These are phyloP conservation scores for Crambe crambe DNA, from an alignment of 37 sponge, comb jelly and placozoan species.

Conservation along the genomic window DNA sequence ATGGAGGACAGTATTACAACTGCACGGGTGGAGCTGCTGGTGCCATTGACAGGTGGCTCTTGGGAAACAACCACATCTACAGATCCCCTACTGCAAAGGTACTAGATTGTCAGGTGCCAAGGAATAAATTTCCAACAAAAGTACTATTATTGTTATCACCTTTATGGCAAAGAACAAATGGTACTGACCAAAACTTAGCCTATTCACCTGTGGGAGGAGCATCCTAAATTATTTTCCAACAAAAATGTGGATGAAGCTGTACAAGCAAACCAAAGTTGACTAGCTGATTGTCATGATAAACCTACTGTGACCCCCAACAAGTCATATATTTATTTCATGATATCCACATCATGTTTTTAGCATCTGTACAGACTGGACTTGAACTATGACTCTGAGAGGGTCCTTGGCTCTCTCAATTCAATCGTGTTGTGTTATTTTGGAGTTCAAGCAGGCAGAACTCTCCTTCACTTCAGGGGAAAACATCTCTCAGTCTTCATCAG, in stretches of 20 bases:
- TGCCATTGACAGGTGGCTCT: slow-evolving; percentile 75
- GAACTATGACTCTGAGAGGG: slow-evolving; percentile 90
- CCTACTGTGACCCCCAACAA: too few species aligned
- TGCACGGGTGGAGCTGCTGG: slow-evolving; percentile 98
- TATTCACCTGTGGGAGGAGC: too few species aligned
- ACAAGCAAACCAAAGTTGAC: too few species aligned
- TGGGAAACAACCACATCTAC: slow-evolving; percentile 75
- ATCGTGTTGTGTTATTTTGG: slow-evolving; percentile 89
- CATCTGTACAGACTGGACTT: slow-evolving; percentile 60
- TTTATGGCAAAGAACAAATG: neutral
- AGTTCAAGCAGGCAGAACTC: slow-evolving; percentile 64
- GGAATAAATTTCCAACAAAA: neutral
- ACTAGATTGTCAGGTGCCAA: neutral
- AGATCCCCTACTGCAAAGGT: slow-evolving; percentile 71
- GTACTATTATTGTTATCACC: neutral
- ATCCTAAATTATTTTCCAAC: too few species aligned
- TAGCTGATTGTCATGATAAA: too few species aligned
- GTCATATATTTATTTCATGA: too few species aligned
- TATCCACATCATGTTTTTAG: too few species aligned
- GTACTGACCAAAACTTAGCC: too few species aligned
- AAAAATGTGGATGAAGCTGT: too few species aligned
- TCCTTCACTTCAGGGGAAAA: slow-evolving; percentile 16
- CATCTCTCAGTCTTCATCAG: slow-evolving; percentile 37
- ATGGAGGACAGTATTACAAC: slow-evolving; percentile 51
- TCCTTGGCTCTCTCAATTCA: slow-evolving; percentile 87